A percentile compares a stretch with the other conserved stretches of the same genome.
phyloP scores from a whole-genome alignment of 2,113 vertebrate genomes.

The Gymnogyps californianus region DNA sequence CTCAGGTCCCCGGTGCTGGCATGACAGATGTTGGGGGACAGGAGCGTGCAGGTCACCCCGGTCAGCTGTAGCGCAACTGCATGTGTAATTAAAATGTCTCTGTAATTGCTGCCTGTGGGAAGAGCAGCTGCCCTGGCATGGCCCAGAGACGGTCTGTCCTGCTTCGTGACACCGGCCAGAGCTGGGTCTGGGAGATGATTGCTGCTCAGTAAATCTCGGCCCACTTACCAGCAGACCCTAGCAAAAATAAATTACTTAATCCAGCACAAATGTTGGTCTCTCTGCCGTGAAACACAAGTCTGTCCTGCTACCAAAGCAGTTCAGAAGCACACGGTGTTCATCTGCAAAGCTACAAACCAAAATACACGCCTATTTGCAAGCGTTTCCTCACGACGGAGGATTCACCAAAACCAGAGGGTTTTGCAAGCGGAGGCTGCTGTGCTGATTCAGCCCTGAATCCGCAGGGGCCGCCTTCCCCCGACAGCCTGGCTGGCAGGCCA shows the following conservation, averaged over 20 bases:
- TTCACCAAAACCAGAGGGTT: neutral
- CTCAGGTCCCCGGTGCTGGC: neutral
- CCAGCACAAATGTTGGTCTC: neutral
- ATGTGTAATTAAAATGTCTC: neutral
- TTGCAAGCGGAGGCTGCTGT: neutral
- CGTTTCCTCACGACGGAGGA: neutral
- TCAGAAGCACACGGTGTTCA: neutral
- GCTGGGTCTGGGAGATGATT: neutral
- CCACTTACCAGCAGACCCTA: neutral
- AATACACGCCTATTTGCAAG: neutral
- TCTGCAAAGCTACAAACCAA: neutral
- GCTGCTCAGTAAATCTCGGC: neutral
- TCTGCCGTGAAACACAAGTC: neutral
- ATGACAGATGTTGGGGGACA: rapidly evolving
- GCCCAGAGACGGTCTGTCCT: neutral
- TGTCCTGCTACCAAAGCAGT: neutral
- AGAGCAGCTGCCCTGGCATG: neutral
- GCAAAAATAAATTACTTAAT: neutral
- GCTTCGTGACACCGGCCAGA: neutral
- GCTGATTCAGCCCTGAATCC: neutral
- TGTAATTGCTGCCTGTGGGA: neutral
- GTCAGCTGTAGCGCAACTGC: neutral
- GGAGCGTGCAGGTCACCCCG: rapidly evolving
- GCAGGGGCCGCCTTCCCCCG: rapidly evolving
- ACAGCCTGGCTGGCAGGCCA: rapidly evolving